Conservation (phyloP, 2,113 vertebrate species). For the Protobothrops flavoviridis region DNA sequence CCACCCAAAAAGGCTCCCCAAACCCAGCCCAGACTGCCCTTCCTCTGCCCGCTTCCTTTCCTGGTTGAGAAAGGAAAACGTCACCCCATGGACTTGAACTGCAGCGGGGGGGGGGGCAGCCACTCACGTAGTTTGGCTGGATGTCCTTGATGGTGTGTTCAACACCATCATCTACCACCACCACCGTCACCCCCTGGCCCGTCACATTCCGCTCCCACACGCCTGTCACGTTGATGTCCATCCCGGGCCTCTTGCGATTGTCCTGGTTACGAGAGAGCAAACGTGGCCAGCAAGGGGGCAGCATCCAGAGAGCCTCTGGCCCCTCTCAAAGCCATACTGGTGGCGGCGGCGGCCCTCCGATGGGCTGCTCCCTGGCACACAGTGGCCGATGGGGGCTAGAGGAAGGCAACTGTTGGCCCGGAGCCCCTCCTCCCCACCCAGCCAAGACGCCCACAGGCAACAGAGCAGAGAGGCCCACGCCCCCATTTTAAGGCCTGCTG, state of each 20-base stretch:
- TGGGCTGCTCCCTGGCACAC: neutral
- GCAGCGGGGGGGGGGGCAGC: rapidly evolving
- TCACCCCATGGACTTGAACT: rapidly evolving
- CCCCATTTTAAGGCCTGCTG: neutral
- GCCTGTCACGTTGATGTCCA: conserved; percentile 95
- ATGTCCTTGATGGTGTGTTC: conserved; percentile 91
- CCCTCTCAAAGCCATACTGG: neutral
- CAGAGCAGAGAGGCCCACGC: too few species aligned
- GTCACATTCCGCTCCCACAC: conserved; percentile 96
- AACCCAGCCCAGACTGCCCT: too few species aligned
- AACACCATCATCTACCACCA: conserved; percentile 94
- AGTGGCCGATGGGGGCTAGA: neutral
- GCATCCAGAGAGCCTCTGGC: neutral
- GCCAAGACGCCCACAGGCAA: too few species aligned
- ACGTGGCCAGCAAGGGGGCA: rapidly evolving
- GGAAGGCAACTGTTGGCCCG: neutral
- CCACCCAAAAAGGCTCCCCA: neutral
- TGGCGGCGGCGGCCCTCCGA: neutral
- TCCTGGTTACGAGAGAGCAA: conserved; percentile 68
- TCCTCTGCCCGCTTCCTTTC: neutral
- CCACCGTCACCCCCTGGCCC: conserved; percentile 88
- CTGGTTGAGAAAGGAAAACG: too few species aligned
- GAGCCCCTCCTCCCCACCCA: too few species aligned
- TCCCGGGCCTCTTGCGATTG: conserved; percentile 80
- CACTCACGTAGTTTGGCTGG: conserved; percentile 91